A percentile compares a stretch with the other conserved stretches of the same genome.
These are phyloP conservation scores for Acronicta leporina DNA, from an alignment of 2,888 invertebrate species.

Conservation along the genomic window DNA sequence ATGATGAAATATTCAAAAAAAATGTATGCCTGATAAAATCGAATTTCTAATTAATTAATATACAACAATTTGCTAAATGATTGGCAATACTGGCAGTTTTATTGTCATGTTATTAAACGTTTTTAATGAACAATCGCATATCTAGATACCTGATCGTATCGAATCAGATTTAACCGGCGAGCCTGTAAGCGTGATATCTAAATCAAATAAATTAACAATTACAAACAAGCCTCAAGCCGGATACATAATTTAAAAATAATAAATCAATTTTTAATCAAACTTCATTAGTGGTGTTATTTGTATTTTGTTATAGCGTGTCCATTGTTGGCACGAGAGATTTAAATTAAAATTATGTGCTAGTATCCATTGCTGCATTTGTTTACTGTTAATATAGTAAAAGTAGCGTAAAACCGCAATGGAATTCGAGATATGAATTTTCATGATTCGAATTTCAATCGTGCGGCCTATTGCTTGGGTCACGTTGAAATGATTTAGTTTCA, in stretches of 20 bases:
- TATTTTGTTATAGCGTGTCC: slow-evolving; percentile 60
- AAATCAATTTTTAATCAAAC: slow-evolving; percentile 81
- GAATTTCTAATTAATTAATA: slow-evolving; percentile 50
- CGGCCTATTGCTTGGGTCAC: slow-evolving; percentile 65
- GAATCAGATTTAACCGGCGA: slow-evolving; percentile 35
- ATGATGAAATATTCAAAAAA: slow-evolving; percentile 33
- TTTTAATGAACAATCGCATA: slow-evolving; percentile 51
- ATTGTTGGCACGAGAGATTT: slow-evolving; percentile 16
- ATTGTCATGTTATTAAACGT: slow-evolving; percentile 55
- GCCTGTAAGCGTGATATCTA: slow-evolving; percentile 66
- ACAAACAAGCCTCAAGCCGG: slow-evolving; percentile 61
- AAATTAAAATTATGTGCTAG: slow-evolving; percentile 21
- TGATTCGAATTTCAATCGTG: slow-evolving; percentile 43
- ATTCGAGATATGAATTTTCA: slow-evolving; percentile 51
- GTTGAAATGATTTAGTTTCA: slow-evolving; percentile 84
- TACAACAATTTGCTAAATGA: slow-evolving; percentile 36
- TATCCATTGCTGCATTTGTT: slow-evolving; percentile 25
- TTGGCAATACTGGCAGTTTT: slow-evolving; percentile 53
- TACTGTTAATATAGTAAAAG: neutral
- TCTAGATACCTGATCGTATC: slow-evolving; percentile 40
- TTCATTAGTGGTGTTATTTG: slow-evolving; percentile 80
- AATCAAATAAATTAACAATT: slow-evolving; percentile 67
- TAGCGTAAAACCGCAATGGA: slow-evolving; percentile 24
- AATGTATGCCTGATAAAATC: slow-evolving; percentile 41
- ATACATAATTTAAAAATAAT: slow-evolving; percentile 71